A percentile compares a stretch with the other conserved stretches of the same genome.
Evolutionary conservation across 2,888 invertebrate species (phyloP).

Genomic region (Tribolium freemani): DNA sequence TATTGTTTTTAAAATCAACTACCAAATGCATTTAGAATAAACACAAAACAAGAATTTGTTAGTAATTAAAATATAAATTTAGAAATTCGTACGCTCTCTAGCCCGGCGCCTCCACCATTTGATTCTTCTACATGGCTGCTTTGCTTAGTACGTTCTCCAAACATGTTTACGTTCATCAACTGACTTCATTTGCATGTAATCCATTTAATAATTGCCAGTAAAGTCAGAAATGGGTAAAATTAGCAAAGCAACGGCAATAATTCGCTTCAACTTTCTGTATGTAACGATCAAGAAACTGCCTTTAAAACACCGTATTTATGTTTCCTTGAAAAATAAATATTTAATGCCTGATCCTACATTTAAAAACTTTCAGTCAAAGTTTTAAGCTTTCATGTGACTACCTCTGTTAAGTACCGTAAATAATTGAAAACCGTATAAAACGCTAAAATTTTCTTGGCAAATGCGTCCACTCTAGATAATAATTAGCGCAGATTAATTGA

Average conservation of each 20-base stretch:
- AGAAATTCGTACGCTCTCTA: too few species aligned
- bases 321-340: slow-evolving; percentile 12
- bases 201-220: slow-evolving; percentile 25
- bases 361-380: slow-evolving; percentile 14
- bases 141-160: slow-evolving; percentile 20
- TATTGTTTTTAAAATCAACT: too few species aligned
- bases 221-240: slow-evolving; percentile 12
- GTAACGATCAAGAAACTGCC: slow-evolving; percentile 4
- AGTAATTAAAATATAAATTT: not conserved
- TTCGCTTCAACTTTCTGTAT: not conserved
- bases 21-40: not conserved
- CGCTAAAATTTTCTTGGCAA: slow-evolving; percentile 7
- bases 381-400: slow-evolving; percentile 10
- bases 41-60: not conserved
- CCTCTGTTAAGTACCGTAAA: slow-evolving; percentile 16
- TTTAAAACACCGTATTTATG: slow-evolving; percentile 3
- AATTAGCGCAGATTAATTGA: slow-evolving; percentile 7
- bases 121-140: slow-evolving; percentile 26
- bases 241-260: slow-evolving; percentile 11
- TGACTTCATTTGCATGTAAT: slow-evolving; percentile 36
- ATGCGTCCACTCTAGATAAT: slow-evolving; percentile 12
- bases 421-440: slow-evolving; percentile 16
- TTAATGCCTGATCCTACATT: slow-evolving; percentile 9
- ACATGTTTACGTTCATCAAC: slow-evolving; percentile 36
- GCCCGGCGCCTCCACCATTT: slow-evolving; percentile 30